phyloP scores from a whole-genome alignment of 2,888 invertebrate species.

The Pelosia muscerda region DNA sequence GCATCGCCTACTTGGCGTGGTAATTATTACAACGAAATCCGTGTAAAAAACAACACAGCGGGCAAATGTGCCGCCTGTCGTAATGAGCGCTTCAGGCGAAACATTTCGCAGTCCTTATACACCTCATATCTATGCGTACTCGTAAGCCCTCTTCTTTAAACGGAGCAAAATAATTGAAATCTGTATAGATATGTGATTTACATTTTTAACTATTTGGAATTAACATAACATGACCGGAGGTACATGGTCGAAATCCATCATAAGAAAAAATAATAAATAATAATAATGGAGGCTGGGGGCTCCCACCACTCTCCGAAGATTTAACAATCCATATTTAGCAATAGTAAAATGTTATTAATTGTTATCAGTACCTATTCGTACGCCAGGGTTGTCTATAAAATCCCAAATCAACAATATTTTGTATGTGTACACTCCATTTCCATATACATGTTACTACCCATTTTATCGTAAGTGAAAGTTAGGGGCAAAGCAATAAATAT shows the following conservation, averaged over 20 bases:
- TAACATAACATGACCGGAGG: too few relatives aligned
- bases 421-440: constrained; percentile 22
- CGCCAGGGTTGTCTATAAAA: constrained; percentile 9
- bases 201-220: neutral
- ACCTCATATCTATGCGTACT: constrained; percentile 1
- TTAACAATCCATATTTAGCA: too few relatives aligned
- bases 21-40: constrained; percentile 56
- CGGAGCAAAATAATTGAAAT: too few relatives aligned
- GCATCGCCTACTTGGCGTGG: constrained; percentile 55
- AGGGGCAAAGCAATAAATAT: constrained; percentile 45
- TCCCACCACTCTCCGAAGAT: too few relatives aligned
- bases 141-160: constrained; percentile 1
- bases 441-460: constrained; percentile 41
- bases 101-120: neutral
- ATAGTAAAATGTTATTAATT: too few relatives aligned
- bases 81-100: constrained; percentile 56
- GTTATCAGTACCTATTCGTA: neutral
- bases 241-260: too few relatives aligned
- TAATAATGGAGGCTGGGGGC: too few relatives aligned
- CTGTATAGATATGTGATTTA: neutral
- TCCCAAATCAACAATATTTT: constrained; percentile 17
- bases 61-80: constrained; percentile 28
- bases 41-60: constrained; percentile 56
- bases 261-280: too few relatives aligned
- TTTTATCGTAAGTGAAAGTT: constrained; percentile 44